Evolutionary conservation across 2,113 vertebrate genomes (phyloP).

Genomic region (Gorsachius goisagi): DNA sequence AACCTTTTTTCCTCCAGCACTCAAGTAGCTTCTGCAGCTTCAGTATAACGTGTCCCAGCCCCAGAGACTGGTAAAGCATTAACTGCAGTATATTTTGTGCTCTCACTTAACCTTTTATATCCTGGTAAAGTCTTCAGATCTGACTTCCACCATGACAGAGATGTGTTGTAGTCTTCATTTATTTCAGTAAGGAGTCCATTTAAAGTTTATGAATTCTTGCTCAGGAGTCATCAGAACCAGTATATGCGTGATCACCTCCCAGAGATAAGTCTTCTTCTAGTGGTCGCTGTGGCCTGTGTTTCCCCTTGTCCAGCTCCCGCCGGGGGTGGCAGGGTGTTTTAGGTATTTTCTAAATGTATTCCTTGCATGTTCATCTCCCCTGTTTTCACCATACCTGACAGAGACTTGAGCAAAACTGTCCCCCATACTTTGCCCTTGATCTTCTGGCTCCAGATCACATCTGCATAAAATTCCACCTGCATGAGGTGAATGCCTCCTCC

Average conservation of each 20-base stretch:
- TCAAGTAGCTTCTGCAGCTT: not conserved
- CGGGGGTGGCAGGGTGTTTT: not conserved
- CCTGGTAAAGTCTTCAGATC: not conserved
- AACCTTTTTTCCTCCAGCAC: not conserved
- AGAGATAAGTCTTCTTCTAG: not conserved
- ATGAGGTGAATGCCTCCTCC: not conserved
- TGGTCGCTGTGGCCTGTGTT: not conserved
- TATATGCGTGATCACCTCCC: not conserved
- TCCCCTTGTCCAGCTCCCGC: not conserved
- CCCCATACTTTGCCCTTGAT: not conserved
- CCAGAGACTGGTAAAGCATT: not conserved
- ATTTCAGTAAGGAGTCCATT: not conserved
- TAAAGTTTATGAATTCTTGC: not conserved
- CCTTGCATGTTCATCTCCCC: not conserved
- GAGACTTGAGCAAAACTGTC: not conserved
- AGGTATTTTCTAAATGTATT: not conserved
- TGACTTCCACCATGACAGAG: not conserved
- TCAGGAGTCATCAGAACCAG: not conserved
- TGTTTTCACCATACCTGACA: not conserved
- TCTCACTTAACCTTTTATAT: not conserved
- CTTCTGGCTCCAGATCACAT: not conserved
- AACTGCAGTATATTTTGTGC: not conserved
- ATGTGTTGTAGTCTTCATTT: not conserved
- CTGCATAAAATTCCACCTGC: not conserved
- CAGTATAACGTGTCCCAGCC: not conserved